phyloP scores from a whole-genome alignment of 2,113 vertebrate genomes.

The Anoplopoma fimbria region DNA sequence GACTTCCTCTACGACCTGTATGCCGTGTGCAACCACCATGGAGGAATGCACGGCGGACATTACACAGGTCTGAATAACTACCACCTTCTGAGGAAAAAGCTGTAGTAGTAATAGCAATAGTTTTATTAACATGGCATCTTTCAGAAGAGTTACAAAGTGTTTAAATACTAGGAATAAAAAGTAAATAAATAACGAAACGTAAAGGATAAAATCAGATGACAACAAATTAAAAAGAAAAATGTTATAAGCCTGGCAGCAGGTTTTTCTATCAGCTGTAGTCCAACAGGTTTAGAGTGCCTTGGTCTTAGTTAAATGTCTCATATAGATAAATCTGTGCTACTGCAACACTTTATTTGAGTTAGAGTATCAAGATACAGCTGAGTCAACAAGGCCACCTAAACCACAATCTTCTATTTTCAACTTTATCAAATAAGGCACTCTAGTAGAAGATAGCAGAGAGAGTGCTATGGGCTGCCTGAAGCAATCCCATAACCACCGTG shows the following conservation, averaged over 20 bases:
- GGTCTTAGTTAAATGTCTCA: neutral
- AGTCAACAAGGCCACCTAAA: neutral
- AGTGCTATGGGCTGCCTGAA: neutral
- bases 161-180: neutral
- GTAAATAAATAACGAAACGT: neutral
- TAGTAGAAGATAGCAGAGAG: neutral
- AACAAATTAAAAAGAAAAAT: neutral
- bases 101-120: neutral
- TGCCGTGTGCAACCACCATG: slow-evolving; percentile 97
- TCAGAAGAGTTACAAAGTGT: neutral
- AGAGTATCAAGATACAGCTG: neutral
- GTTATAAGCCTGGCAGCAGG: neutral
- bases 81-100: neutral
- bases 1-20: slow-evolving; percentile 94
- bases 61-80: slow-evolving; percentile 90
- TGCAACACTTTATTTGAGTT: neutral
- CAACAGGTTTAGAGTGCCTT: neutral
- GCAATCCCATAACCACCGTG: neutral
- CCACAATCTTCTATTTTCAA: too few relatives aligned
- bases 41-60: slow-evolving; percentile 96
- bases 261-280: neutral
- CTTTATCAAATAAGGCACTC: neutral
- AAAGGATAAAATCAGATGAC: neutral
- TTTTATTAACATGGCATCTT: neutral
- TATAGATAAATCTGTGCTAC: neutral